Base-by-base conservation (phyloP, 2,888 invertebrate species). In the Amphipoea oculea region DNA sequence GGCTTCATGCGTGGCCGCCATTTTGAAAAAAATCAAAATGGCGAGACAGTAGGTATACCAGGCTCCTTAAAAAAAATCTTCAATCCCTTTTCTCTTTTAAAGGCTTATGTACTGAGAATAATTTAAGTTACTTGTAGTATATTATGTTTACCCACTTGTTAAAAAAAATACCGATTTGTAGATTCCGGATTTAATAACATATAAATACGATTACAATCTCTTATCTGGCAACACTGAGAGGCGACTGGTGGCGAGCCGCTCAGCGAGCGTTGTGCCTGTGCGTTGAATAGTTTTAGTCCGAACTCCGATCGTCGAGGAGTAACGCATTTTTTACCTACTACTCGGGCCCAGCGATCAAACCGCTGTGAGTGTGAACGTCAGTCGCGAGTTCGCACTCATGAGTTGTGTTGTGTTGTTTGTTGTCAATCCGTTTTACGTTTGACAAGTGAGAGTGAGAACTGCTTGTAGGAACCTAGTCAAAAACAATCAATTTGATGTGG, bases 331-430 rank as follows among this genome's bases (percentile, higher is more conserved):
- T 42, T 40, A 57, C 62, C 29, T 65, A 82, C 77, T 76, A 57
- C 48, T 51, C 78, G 65, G 62, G 69, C 76, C 66, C 23, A 75
- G 78, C 86, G 82, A 88, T 90, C 88, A 87, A 66, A 82, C 63
- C 57, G 72, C 77, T 85, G 84, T 86, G 81, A 80, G 83, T 82
- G 84, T 82, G 29, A 14, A 29, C 84, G 78, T 80, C 76, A 94
- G 95, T 95, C 92, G 95, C 94, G 93, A 93, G 93, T 93, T 94
- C 94, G 95, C 95, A 93, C 95, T 95, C 95, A 93, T 92, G 93
- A n/a, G 57, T 92, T 86, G 91, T 91, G 93, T 94, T 90, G 93
- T 93, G 93, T 92, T 91, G 91, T 91, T 91, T 90, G 87, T 91
- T 91, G 79, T 78, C 54, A 70, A 89, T 92, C 82, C 86, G 89